Evolutionary conservation across 2,888 invertebrate genomes (phyloP).

Genomic region (Drosophila fungiperda): DNA sequence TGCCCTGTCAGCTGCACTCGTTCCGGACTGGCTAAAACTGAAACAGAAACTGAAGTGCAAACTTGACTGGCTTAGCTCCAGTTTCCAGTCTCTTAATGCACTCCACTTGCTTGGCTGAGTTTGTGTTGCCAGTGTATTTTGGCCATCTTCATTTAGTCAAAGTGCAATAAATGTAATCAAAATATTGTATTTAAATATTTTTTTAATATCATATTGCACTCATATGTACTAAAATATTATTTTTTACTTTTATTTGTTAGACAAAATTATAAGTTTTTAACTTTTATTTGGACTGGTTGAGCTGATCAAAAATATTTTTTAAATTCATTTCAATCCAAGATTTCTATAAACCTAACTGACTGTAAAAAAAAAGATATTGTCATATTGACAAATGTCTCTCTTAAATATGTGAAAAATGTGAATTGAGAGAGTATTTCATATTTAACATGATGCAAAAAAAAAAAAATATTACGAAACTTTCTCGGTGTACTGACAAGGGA

Average conservation of each 20-base stretch:
- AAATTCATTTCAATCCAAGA: no score
- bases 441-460: background rate
- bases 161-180: no score
- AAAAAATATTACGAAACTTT: background rate
- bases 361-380: background rate
- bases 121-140: background rate
- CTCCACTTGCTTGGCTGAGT: background rate
- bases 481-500: background rate
- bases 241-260: background rate
- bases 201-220: no score
- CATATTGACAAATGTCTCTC: background rate
- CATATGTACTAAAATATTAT: no score
- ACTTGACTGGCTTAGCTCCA: constrained; percentile 40
- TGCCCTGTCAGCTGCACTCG: constrained; percentile 67
- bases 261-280: no score
- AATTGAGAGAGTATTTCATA: background rate
- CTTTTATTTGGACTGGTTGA: background rate
- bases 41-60: constrained; percentile 64
- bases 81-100: constrained; percentile 10
- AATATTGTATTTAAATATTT: background rate
- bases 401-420: background rate
- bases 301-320: background rate
- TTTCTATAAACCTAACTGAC: background rate
- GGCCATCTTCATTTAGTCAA: background rate
- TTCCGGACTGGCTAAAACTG: constrained; percentile 68